Evolutionary conservation across 2,113 vertebrate species (phyloP).

Genomic region (Brachypteracias leptosomus): DNA sequence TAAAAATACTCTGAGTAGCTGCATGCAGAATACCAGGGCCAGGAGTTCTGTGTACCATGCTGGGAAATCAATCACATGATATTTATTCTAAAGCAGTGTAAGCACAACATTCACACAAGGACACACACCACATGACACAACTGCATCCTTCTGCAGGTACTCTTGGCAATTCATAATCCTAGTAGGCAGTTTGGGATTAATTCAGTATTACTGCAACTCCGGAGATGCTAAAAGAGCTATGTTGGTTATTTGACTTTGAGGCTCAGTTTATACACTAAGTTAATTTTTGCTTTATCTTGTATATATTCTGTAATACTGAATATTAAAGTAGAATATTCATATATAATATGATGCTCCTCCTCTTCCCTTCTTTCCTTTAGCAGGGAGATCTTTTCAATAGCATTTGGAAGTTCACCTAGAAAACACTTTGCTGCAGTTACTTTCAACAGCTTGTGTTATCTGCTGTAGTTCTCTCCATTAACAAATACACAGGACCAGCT

Average conservation of each 20-base stretch:
- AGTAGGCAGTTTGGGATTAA: neutral
- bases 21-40: neutral
- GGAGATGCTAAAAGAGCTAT: neutral
- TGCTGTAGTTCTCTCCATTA: neutral
- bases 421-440: neutral
- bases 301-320: neutral
- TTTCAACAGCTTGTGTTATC: neutral
- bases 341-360: neutral
- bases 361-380: neutral
- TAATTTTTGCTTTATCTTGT: neutral
- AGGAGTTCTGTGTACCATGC: neutral
- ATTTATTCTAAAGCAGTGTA: neutral
- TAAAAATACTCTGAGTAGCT: neutral
- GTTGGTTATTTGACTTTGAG: neutral
- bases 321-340: neutral
- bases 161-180: neutral
- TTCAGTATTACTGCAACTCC: neutral
- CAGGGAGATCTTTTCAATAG: neutral
- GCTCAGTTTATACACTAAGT: neutral
- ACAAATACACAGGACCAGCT: neutral
- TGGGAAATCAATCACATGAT: neutral
- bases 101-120: neutral
- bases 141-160: neutral
- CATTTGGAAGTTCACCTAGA: neutral
- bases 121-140: neutral